Percentiles rank a stretch among this genome's conserved stretches.
These are phyloP conservation scores for Parochlus steinenii DNA, from an alignment of 2,888 invertebrate species.

Conservation along the genomic window DNA sequence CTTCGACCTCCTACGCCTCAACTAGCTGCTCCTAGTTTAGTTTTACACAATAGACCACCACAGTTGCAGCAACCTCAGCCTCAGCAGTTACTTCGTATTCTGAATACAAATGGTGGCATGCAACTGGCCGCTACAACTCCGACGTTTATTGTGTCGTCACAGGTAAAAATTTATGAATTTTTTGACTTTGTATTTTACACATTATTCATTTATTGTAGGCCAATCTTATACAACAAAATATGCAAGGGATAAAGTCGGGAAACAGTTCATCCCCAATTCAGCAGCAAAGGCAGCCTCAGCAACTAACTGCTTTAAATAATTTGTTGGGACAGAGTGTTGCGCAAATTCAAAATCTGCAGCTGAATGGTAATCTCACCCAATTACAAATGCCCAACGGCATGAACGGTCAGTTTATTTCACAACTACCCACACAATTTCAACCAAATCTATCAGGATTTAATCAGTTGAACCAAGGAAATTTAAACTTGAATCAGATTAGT, in stretches of 20 bases:
- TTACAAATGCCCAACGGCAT: slow-evolving; percentile 31
- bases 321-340: slow-evolving; percentile 28
- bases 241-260: slow-evolving; percentile 25
- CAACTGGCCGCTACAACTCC: slow-evolving; percentile 34
- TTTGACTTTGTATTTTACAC: no score
- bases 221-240: slow-evolving; percentile 30
- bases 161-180: no score
- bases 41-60: slow-evolving; percentile 29
- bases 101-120: slow-evolving; percentile 43
- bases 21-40: slow-evolving; percentile 29
- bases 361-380: slow-evolving; percentile 28
- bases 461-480: slow-evolving; percentile 20
- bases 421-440: slow-evolving; percentile 28
- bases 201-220: no score
- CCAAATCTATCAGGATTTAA: slow-evolving; percentile 24
- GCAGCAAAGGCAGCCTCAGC: slow-evolving; percentile 21
- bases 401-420: slow-evolving; percentile 25
- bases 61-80: slow-evolving; percentile 24
- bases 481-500: slow-evolving; percentile 28
- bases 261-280: slow-evolving; percentile 15
- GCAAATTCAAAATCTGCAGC: slow-evolving; percentile 28
- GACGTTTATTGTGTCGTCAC: slow-evolving; percentile 32
- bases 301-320: slow-evolving; percentile 24
- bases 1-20: slow-evolving; percentile 45
- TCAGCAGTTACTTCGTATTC: slow-evolving; percentile 40